Evolutionary conservation across 1,140 invertebrate genomes (phyloP), one percentile per base, ranked within the genome.

Genomic region (Drosophila nebulosa): DNA sequence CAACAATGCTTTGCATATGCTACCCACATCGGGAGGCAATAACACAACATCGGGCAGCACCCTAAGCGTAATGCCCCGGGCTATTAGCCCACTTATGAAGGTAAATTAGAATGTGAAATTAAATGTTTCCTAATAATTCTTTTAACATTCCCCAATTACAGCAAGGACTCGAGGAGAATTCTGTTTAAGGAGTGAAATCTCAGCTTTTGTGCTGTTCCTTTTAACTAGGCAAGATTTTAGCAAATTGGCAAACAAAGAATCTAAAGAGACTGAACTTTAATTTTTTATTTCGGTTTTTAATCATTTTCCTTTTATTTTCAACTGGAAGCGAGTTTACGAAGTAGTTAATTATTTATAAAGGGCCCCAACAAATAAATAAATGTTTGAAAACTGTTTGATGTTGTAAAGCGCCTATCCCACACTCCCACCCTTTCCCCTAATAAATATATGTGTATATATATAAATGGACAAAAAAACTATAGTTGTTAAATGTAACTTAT

Each of bases 21-120:
- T 88, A 60, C 86, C 89, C 39, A 74, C 78, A 32, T 24, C 52
- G 59, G 72, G 46, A 51, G 51, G 55, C 18, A 69, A 57, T 30
- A 61, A 56, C 53, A 66, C 75, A 46, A 64, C 69, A 10, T 69
- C 78, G 7, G 83, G 79, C 76, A 86, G 83, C 61, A 79, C 83
- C 16, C 62, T 86, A 27, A 86, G 83, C 60, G 81, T 84, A 16
- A 78, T 90, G 88, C 90, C 90, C 9, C 63, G 89, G 2, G 89
- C 89, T 14, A 88, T 91, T 58, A 91, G 90, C 78, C 90, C 90
- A 12, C 69, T 91, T 57, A 91, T 91, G 89, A 90, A 86, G 80
- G 89, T 90, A 70, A 64, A 26, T 55, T 24, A 39, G 6, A 9
- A 22, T 5, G 6, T 32, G 18, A 16, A 30, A 26, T 55, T 16